These are phyloP conservation scores for Neodontobutis hainanensis DNA, from an alignment of 2,113 vertebrate genomes.

Conservation along the genomic window DNA sequence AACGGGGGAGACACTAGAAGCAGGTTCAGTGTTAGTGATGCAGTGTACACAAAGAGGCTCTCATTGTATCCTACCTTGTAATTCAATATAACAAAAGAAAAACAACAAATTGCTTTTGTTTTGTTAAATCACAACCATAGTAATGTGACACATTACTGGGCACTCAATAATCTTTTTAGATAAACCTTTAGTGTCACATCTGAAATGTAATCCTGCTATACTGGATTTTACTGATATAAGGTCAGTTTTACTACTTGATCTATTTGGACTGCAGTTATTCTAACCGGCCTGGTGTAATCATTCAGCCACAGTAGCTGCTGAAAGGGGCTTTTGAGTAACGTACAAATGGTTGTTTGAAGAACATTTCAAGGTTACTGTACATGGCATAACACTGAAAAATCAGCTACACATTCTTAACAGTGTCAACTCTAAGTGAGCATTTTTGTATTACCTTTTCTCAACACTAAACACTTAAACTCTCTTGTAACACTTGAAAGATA, in stretches of 20 bases:
- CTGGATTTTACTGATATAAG: constrained; percentile 26
- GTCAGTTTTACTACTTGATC: constrained; percentile 21
- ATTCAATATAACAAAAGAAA: constrained; percentile 23
- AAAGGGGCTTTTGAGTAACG: constrained; percentile 17
- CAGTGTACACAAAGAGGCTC: constrained; percentile 49
- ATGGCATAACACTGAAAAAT: constrained; percentile 64
- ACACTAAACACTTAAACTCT: constrained; percentile 47
- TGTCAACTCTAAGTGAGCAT: constrained; percentile 42
- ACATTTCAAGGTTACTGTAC: constrained; percentile 52
- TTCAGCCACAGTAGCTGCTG: constrained; percentile 21
- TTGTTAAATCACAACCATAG: constrained; percentile 6
- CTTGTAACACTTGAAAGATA: constrained; percentile 47
- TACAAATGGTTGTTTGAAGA: constrained; percentile 20
- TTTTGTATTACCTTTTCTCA: constrained; percentile 35
- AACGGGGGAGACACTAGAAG: constrained; percentile 53
- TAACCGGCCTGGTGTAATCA: constrained; percentile 29
- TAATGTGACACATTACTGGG: constrained; percentile 27
- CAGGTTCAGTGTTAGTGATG: constrained; percentile 55
- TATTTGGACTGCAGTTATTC: constrained; percentile 36
- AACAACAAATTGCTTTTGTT: constrained; percentile 17
- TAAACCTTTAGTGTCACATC: constrained; percentile 32
- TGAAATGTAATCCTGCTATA: constrained; percentile 25
- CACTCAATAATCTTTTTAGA: constrained; percentile 21
- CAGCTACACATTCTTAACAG: constrained; percentile 42
- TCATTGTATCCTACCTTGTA: constrained; percentile 39